Base-by-base conservation (phyloP, 2,797 vertebrate species). In the Tapera naevia region DNA sequence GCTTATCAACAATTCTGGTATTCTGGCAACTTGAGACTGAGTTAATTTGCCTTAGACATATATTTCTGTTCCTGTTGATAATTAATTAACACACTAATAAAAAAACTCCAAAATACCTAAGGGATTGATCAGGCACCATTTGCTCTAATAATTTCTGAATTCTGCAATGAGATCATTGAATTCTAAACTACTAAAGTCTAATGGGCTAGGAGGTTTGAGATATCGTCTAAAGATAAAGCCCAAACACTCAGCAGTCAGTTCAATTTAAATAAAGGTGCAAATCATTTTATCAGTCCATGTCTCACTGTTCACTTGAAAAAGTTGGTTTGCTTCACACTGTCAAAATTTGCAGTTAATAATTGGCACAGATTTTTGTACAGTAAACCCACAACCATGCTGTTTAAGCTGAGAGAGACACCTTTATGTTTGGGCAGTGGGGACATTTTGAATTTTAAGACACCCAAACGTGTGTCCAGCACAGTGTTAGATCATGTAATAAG, bases 81-180 rank as follows among this genome's bases (percentile, higher is more conserved):
- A 94, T 81, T 95, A 93, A 86, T 81, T 84, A 86, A 86, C 91
- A 88, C 30, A 54, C 45, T 61, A 22, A 65, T 41, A 71, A 61
- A 37, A 65, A 75, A 86, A 39, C 39, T 39, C 39, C 39, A 80
- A 50, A 86, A 0, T 12, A 92, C 71, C 54, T 32, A 62, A 72
- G 70, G 73, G 80, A 86, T 82, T 91, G 91, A 91, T 88, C 90
- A 82, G 81, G 71, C 32, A 32, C 32, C 71, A 58, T 76, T 91
- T 79, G 25, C 64, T 84, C 51, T 84, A 94, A 88, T 74, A 92
- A 92, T 74, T 45, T 70, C 70, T 62, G 65, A 96, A 93, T 62
- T 79, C 75, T 79, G 51, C 85, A 95, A 87, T 75, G 80, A 89
- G 75, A 83, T 61, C 66, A 25, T 32, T 86, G 66, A 91, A 94